Base-by-base conservation (phyloP, 2,888 invertebrate genomes). In the Tetropium fuscum region DNA sequence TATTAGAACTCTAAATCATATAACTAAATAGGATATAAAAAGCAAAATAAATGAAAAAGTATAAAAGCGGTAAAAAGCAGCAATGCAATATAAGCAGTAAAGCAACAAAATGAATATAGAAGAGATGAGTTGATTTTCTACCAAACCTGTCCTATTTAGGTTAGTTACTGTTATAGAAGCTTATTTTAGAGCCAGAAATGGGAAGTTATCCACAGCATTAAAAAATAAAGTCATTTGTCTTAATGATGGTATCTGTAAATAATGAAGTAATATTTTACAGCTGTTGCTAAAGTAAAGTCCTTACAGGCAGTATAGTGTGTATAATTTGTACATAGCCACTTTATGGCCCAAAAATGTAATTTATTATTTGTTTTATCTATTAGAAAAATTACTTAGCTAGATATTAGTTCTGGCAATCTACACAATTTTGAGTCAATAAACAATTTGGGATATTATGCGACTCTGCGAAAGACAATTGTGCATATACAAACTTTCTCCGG, bases 81-180 rank as follows among this genome's bases (percentile, higher is more conserved):
- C 55, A 47, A 47, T 55, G 40, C 34, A 38, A 49, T 19, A 43
- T 34, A 47, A 51, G 38, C 41, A 53, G 38, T 19, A 44, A 51
- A 51, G 30, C 41, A 8, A 20, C 8, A 22, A 44, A 43, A 15
- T 32, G 18, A 48, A 20, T 8, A 47, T 25, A 32, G 41, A 34
- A 34, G 15, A 8, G 8, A 34, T 47, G 47, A 55, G 60, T 51
- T 60, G 55, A 55, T 47, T 60, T 58, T 36, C 38, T 58, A 41
- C n/a, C 13, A 58, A 16, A 58, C 45, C 38, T 36, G 20, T 34
- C 20, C 22, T 48, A 48, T 5, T 36, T 22, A 11, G 36, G 48
- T 48, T 48, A 48, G 36, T 11, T 48, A 34, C 10, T 20, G 6
- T 25, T 38, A 7, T 36, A 8, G 32, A 34, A 45, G 18, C 30